Evolutionary conservation across 2,113 vertebrate species (phyloP).

Genomic region (Alexandromys fortis): DNA sequence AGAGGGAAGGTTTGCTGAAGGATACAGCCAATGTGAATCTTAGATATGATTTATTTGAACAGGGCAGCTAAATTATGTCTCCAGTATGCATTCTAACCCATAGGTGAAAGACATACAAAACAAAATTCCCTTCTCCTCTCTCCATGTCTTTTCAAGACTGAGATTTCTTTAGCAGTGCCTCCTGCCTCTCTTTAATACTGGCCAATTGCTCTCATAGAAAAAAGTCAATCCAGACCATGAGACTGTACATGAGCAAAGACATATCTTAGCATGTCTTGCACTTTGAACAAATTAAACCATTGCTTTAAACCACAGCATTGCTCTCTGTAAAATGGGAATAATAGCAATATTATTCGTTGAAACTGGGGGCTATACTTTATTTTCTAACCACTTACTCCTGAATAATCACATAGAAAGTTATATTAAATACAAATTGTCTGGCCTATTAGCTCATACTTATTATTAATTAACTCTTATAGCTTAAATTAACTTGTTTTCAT

Average conservation of each 20-base stretch:
- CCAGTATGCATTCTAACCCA: not conserved
- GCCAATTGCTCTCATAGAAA: not conserved
- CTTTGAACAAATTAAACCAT: not conserved
- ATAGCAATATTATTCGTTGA: not conserved
- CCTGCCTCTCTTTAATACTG: not conserved
- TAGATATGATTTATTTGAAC: slow-evolving; percentile 36
- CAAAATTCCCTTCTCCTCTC: not conserved
- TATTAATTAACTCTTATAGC: too few relatives aligned
- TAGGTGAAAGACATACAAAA: not conserved
- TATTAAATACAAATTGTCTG: too few relatives aligned
- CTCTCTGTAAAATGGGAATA: not conserved
- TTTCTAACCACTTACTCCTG: too few relatives aligned
- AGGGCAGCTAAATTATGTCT: not conserved
- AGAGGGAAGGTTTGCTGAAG: not conserved
- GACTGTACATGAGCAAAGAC: not conserved
- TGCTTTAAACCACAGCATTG: not conserved
- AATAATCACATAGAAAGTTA: too few relatives aligned
- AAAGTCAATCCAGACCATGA: not conserved
- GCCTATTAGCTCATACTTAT: too few relatives aligned
- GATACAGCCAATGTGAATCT: not conserved
- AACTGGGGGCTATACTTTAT: too few relatives aligned
- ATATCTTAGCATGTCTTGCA: not conserved
- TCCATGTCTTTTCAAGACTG: not conserved
- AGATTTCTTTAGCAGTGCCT: not conserved
- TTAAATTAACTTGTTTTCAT: too few relatives aligned